Evolutionary conservation across 1,140 invertebrate species (phyloP), one percentile per base, ranked within the genome.

Genomic region (Brachionus koreanus): DNA sequence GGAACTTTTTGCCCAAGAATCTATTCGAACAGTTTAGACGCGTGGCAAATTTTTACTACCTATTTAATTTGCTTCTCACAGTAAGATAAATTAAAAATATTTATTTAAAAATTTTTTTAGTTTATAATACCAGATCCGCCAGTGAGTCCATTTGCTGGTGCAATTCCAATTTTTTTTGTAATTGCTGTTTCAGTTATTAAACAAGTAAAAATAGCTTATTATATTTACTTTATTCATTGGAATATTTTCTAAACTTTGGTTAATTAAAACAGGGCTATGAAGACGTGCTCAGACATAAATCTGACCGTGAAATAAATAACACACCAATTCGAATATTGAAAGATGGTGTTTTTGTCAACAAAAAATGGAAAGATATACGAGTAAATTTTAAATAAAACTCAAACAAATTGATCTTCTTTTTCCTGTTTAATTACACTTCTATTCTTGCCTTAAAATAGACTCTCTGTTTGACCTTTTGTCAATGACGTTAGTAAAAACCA

Each of bases 21-120:
- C 86, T 95, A 39, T 91, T 92, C 84, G 93, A 95, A 85, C 94
- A 95, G 87, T 94, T 95, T 87, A 90, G 93, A 3, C 90, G 94
- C 82, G 89, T 94, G 39, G 94, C 93, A 33, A 95, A 95, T 88
- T 93, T 94, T 85, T 95, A 94, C 86, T 95, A 95, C 85, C 89
- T 95, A 0, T 88, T 92, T 72, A 91, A 93, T 75, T 91, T 91
- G 9, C 86, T 94, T 16, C 91, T 94, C 82, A 90, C 92, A 90
- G 92, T 93, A 86, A 39, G 7, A 39, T 57, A 57, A 61, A n/a
- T 43, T 61, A 16, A 16, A 37, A 77, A 52, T 6, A 49, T 29
- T 29, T 49, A 25, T 37, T 25, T 3, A 61, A 0, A 10, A n/a
- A 35, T 19, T 16, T 43, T 61, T 33, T 12, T 6, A 79, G 76